phyloP scores from a whole-genome alignment of 2,888 invertebrate genomes.

The Pterostichus niger region DNA sequence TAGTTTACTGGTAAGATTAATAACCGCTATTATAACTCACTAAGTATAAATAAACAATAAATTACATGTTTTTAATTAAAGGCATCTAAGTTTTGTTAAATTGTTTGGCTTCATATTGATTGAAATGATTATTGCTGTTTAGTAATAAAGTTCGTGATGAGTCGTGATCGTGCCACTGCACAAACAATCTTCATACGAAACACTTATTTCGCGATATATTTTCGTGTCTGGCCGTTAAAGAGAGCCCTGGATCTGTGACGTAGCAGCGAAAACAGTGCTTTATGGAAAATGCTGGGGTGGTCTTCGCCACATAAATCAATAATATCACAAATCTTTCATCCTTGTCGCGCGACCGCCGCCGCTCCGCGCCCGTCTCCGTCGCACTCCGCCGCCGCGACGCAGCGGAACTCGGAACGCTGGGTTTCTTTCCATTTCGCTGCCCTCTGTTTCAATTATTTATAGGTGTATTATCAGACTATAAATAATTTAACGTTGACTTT shows the following conservation, averaged over 20 bases:
- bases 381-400: slow-evolving; percentile 58
- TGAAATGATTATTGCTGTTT: too few relatives aligned
- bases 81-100: too few relatives aligned
- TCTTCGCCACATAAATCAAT: slow-evolving; percentile 81
- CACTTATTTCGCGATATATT: slow-evolving; percentile 78
- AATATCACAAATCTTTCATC: slow-evolving; percentile 76
- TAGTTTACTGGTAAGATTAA: too few relatives aligned
- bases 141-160: neutral
- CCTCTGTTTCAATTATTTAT: slow-evolving; percentile 67
- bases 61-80: too few relatives aligned
- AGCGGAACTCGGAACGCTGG: slow-evolving; percentile 20
- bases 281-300: slow-evolving; percentile 78
- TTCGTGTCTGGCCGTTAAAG: slow-evolving; percentile 70
- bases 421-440: slow-evolving; percentile 64
- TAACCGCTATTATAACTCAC: too few relatives aligned
- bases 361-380: slow-evolving; percentile 69
- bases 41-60: too few relatives aligned
- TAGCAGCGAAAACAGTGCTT: slow-evolving; percentile 73
- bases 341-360: slow-evolving; percentile 72
- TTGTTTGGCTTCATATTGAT: too few relatives aligned
- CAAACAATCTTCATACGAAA: slow-evolving; percentile 69
- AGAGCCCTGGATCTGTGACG: slow-evolving; percentile 73
- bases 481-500: slow-evolving; percentile 67
- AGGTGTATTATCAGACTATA: slow-evolving; percentile 67
- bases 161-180: neutral